Percentiles rank a stretch among this genome's conserved stretches.
Evolutionary conservation across 2,113 vertebrate genomes (phyloP).

Genomic region (Alosa alosa): DNA sequence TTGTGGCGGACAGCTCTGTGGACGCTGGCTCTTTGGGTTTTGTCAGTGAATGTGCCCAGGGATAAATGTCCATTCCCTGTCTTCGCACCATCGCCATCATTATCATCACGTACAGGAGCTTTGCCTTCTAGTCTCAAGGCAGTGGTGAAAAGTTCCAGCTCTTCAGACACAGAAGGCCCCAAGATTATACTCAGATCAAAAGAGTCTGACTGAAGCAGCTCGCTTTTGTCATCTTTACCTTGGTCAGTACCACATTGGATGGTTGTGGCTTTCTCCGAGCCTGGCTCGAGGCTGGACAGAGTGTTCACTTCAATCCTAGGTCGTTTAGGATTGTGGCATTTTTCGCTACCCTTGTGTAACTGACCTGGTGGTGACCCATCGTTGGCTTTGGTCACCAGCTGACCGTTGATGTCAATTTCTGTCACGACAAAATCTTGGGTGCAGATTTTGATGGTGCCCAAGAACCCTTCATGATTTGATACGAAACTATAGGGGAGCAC

Average conservation of each 20-base stretch:
- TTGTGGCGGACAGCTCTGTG: slow-evolving; percentile 81
- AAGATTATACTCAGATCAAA: slow-evolving; percentile 74
- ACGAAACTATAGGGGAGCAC: slow-evolving; percentile 66
- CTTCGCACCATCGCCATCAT: background rate
- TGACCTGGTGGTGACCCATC: background rate
- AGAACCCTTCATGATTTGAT: slow-evolving; percentile 80
- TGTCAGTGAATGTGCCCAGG: slow-evolving; percentile 77
- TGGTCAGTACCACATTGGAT: background rate
- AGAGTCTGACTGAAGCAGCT: slow-evolving; percentile 29
- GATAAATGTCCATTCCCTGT: slow-evolving; percentile 66
- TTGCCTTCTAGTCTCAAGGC: slow-evolving; percentile 58
- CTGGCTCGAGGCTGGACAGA: background rate
- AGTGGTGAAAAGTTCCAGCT: slow-evolving; percentile 73
- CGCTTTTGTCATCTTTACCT: slow-evolving; percentile 11
- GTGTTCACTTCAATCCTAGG: background rate
- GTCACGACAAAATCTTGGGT: slow-evolving; percentile 86
- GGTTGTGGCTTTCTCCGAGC: background rate
- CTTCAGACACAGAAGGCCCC: slow-evolving; percentile 62
- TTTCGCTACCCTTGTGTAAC: background rate
- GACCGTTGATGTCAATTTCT: slow-evolving; percentile 75
- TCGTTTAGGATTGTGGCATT: background rate
- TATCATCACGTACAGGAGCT: background rate
- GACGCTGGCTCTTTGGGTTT: slow-evolving; percentile 76
- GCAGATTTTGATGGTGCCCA: slow-evolving; percentile 82
- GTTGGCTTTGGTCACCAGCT: slow-evolving; percentile 45